Conservation (phyloP, 2,797 vertebrate genomes). For the Aulostomus chinensis region DNA sequence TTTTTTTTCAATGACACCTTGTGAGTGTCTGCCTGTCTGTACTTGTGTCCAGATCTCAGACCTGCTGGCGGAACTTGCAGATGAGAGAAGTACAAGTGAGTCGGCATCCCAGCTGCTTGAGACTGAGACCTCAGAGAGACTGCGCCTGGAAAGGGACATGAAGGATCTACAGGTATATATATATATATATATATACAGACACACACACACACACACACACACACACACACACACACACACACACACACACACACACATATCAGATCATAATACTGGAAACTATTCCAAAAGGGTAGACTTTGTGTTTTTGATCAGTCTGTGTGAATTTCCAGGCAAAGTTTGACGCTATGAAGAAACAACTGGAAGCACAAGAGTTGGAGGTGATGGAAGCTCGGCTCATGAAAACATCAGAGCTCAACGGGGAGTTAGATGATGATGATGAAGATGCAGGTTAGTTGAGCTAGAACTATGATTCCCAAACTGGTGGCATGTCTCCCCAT, state of each 20-base stretch:
- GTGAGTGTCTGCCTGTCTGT: conserved; percentile 24
- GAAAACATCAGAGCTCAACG: conserved; percentile 90
- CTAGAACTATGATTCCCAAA: too few relatives aligned
- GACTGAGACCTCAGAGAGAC: conserved; percentile 89
- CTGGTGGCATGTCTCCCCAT: too few relatives aligned
- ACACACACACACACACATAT: too few relatives aligned
- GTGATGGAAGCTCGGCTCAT: conserved; percentile 95
- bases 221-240: too few relatives aligned
- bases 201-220: too few relatives aligned
- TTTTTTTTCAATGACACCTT: conserved; percentile 17
- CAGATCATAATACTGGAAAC: neutral
- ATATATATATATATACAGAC: conserved; percentile 1
- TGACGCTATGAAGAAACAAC: conserved; percentile 90
- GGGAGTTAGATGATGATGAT: conserved; percentile 89
- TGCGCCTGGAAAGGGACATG: conserved; percentile 93
- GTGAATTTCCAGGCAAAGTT: conserved; percentile 84
- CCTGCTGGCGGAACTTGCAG: conserved; percentile 91
- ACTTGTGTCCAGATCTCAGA: conserved; percentile 86
- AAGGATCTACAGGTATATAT: conserved; percentile 91
- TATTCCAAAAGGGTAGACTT: too few relatives aligned
- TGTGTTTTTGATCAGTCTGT: neutral
- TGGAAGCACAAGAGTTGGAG: conserved; percentile 95
- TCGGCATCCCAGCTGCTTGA: conserved; percentile 95
- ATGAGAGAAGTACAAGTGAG: conserved; percentile 95
- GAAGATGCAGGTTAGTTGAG: conserved; percentile 77